Percentiles rank a stretch among this genome's conserved stretches.
phyloP scores from a whole-genome alignment of 53 echinoderm and acorn worm species.

The Luidia sarsii region DNA sequence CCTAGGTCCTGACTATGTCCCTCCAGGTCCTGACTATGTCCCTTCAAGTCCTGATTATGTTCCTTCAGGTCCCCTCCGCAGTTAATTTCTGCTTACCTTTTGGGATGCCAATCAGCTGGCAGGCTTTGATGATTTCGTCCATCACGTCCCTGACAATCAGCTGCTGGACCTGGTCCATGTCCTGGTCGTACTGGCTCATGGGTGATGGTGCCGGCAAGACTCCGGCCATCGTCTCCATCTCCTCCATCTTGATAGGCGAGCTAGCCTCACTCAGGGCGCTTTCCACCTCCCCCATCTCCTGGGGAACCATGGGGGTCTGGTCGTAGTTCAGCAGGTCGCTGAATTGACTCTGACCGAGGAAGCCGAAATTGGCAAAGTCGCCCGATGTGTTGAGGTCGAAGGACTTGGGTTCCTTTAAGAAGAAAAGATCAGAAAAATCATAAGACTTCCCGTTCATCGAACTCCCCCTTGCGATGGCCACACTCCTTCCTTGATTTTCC shows the following conservation, averaged over 20 bases:
- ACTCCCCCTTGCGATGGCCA: no score
- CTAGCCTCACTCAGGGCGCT: not conserved
- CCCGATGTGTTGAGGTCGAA: slow-evolving; percentile 12
- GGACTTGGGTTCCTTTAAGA: slow-evolving; percentile 7
- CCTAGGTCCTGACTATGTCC: no score
- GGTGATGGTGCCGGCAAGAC: not conserved
- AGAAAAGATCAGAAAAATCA: no score
- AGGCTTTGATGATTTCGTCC: slow-evolving; percentile 59
- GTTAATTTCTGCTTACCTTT: slow-evolving; percentile 64
- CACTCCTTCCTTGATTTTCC: no score
- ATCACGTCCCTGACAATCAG: slow-evolving; percentile 66
- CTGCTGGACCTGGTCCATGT: slow-evolving; percentile 60
- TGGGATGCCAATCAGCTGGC: slow-evolving; percentile 62
- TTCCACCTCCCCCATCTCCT: not conserved
- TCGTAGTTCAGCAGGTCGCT: slow-evolving; percentile 3
- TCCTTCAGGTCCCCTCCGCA: no score
- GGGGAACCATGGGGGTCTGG: not conserved
- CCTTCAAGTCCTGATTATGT: no score
- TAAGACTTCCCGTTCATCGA: not conserved
- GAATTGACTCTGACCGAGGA: not conserved
- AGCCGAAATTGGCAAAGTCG: slow-evolving; percentile 34
- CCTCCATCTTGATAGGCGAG: slow-evolving; percentile 10
- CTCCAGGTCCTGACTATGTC: no score
- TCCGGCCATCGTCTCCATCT: not conserved
- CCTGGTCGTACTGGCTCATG: slow-evolving; percentile 48